A percentile compares a stretch with the other conserved stretches of the same genome.
Conservation (phyloP, 2,113 vertebrate species). For the Mus musculus region DNA sequence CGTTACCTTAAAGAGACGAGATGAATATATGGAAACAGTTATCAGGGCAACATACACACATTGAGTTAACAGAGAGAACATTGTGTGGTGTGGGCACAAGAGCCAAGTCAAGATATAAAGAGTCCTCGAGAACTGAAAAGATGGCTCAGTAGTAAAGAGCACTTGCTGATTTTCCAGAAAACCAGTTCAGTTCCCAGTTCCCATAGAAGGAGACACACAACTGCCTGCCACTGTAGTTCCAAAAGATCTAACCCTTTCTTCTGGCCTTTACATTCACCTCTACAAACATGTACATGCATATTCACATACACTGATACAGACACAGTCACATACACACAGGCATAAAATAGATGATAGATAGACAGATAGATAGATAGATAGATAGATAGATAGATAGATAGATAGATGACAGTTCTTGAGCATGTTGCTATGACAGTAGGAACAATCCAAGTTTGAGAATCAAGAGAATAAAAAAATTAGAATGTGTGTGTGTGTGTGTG, state of each 20-base stretch:
- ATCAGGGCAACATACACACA: background rate
- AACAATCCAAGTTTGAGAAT: background rate
- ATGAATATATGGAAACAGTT: background rate
- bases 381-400: background rate
- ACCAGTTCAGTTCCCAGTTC: background rate
- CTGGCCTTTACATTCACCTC: background rate
- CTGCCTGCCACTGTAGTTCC: background rate
- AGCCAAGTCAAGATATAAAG: background rate
- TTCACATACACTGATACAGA: background rate
- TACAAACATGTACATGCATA: background rate
- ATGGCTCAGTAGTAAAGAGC: background rate
- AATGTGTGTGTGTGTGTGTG: background rate
- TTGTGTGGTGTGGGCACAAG: background rate
- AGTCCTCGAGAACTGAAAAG: background rate
- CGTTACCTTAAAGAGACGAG: background rate
- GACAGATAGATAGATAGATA: background rate
- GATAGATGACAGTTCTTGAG: background rate
- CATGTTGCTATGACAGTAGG: background rate
- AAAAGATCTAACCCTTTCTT: background rate
- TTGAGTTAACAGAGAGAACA: background rate
- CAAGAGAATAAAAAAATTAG: background rate
- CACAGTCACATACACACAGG: fast-evolving
- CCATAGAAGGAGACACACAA: background rate
- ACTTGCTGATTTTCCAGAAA: background rate
- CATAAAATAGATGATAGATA: no score